Evolutionary conservation across 1,140 invertebrate species (phyloP).

Genomic region (Drosophila varians): DNA sequence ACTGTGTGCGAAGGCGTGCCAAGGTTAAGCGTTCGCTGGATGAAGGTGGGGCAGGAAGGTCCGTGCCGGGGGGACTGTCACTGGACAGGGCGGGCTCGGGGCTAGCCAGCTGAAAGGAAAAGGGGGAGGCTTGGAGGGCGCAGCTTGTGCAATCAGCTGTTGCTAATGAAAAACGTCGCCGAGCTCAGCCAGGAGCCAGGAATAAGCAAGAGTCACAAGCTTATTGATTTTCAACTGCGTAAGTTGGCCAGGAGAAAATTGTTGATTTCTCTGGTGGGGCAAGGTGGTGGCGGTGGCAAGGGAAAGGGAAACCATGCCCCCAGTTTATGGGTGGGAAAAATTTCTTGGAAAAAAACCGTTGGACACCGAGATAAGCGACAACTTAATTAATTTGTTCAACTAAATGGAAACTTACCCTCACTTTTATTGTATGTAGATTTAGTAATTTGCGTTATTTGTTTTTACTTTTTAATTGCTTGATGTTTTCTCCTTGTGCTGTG

Average conservation of each 20-base stretch:
- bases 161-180: conserved; percentile 73
- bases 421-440: conserved; percentile 32
- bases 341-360: conserved; percentile 7
- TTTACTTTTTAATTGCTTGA: conserved; percentile 30
- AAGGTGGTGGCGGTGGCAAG: neutral
- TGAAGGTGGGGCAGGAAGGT: conserved; percentile 19
- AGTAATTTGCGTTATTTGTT: conserved; percentile 24
- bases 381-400: conserved; percentile 45
- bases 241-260: conserved; percentile 37
- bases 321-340: neutral
- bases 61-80: conserved; percentile 12
- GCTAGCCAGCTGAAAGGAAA: neutral
- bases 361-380: conserved; percentile 21
- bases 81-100: conserved; percentile 8
- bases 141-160: conserved; percentile 77
- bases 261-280: neutral
- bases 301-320: neutral
- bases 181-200: conserved; percentile 13
- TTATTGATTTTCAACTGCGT: conserved; percentile 69
- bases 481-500: conserved; percentile 40
- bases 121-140: conserved; percentile 30
- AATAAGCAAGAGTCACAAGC: conserved; percentile 53
- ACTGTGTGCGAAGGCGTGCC: conserved; percentile 56
- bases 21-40: conserved; percentile 59
- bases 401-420: conserved; percentile 49